Conservation (phyloP, 2,113 vertebrate species). For the Grammomys dolichurus region DNA sequence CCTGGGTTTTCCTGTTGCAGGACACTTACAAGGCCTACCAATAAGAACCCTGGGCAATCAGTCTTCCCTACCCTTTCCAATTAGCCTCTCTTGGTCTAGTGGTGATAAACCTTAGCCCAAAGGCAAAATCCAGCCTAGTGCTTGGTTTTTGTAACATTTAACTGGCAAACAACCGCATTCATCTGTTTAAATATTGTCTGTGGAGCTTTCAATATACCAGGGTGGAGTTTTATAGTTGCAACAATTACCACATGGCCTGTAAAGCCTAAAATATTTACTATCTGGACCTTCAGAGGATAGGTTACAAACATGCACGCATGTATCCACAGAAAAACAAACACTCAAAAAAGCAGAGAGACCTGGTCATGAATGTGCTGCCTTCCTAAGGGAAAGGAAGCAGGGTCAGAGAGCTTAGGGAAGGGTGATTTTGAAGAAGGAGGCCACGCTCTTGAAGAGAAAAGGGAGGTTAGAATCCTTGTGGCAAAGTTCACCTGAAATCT, state of each 20-base stretch:
- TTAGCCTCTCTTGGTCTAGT: not conserved
- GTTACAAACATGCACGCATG: not conserved
- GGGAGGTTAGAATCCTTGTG: fast-evolving
- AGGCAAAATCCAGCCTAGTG: not conserved
- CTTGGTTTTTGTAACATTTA: conserved; percentile 24
- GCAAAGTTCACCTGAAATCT: not conserved
- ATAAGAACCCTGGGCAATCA: not conserved
- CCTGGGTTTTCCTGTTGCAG: not conserved
- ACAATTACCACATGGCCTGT: not conserved
- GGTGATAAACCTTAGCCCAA: not conserved
- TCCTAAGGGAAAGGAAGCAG: not conserved
- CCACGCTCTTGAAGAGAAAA: not conserved
- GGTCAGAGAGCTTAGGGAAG: not conserved
- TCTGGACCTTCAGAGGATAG: not conserved
- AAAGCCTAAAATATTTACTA: conserved; percentile 6
- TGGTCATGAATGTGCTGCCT: not conserved
- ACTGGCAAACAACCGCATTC: not conserved
- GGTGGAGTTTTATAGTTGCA: not conserved
- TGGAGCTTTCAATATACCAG: not conserved
- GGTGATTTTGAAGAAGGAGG: not conserved
- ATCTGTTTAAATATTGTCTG: conserved; percentile 23
- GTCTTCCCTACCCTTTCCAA: not conserved
- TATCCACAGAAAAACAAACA: not conserved
- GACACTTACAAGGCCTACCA: not conserved
- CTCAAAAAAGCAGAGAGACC: not conserved